Evolutionary conservation across 2,888 invertebrate genomes (phyloP).

Genomic region (Pherbina coryleti): DNA sequence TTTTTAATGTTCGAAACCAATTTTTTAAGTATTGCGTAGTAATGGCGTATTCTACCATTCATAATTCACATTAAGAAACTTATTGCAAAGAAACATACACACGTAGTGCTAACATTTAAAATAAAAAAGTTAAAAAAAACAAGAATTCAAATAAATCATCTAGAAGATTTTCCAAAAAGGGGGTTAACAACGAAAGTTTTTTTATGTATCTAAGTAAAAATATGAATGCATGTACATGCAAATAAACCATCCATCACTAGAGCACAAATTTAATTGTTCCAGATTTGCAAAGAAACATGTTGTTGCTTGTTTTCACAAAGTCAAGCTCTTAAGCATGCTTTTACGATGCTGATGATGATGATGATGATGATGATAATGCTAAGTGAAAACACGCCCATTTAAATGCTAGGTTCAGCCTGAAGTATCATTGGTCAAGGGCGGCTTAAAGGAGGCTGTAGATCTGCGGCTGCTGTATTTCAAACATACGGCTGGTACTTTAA

Average conservation of each 20-base stretch:
- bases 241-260: neutral
- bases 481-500: neutral
- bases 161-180: no score
- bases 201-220: neutral
- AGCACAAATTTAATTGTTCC: neutral
- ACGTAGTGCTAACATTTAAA: no score
- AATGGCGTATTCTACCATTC: no score
- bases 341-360: no score
- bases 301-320: constrained; percentile 31
- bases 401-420: constrained; percentile 3
- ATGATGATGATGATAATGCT: neutral
- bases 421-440: constrained; percentile 25
- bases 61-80: no score
- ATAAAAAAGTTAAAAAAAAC: no score
- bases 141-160: no score
- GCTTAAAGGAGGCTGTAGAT: neutral
- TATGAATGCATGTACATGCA: no score
- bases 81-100: no score
- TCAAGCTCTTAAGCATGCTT: constrained; percentile 9
- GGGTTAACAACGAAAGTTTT: neutral
- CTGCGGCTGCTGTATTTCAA: neutral
- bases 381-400: constrained; percentile 29
- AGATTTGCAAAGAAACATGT: constrained; percentile 10
- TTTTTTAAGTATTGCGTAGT: no score
- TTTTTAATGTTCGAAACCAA: no score